Evolutionary conservation across 1,140 invertebrate species (phyloP), one percentile per base, ranked within the genome.

Genomic region (Campoletis sonorensis): DNA sequence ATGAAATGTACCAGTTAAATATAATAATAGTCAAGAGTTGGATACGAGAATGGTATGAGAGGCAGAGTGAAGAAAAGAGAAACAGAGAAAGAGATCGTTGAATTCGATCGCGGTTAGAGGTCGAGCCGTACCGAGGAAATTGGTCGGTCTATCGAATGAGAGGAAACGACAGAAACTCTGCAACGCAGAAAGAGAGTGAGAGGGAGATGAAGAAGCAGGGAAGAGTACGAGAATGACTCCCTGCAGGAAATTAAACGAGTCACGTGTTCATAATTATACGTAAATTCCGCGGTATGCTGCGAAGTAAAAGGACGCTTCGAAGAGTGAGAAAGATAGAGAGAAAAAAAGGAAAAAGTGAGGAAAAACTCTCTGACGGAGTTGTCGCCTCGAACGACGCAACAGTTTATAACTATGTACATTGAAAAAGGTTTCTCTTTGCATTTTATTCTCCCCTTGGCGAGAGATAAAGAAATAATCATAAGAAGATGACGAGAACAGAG

Each of bases 261-360:
- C 88, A 89, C 87, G 88, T 89, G 88, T 84, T 87, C 86, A 88
- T 89, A 89, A 90, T 89, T 89, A 89, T 89, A 87, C 87, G 84
- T 58, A 51, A 83, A 85, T 87, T 88, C 80, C 85, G 72, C 79
- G 84, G 82, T 10, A 21, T 54, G 51, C 51, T 54, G 51, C 51
- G 49, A 40, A 37, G 37, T 10, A 58, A 54, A 23, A 30, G 40
- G 33, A 79, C 45, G 27, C 10, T n/a, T n/a, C n/a, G n/a, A n/a
- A n/a, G n/a, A n/a, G n/a, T n/a, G n/a, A n/a, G n/a, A n/a, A n/a
- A n/a, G n/a, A n/a, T n/a, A n/a, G n/a, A n/a, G n/a, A n/a, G n/a
- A n/a, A n/a, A n/a, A n/a, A n/a, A n/a, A n/a, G n/a, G n/a, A n/a
- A n/a, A n/a, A n/a, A n/a, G n/a, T n/a, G n/a, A n/a, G n/a, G n/a